These are phyloP conservation scores for Eurytoma californica DNA, from an alignment of 2,888 invertebrate species.

Conservation along the genomic window DNA sequence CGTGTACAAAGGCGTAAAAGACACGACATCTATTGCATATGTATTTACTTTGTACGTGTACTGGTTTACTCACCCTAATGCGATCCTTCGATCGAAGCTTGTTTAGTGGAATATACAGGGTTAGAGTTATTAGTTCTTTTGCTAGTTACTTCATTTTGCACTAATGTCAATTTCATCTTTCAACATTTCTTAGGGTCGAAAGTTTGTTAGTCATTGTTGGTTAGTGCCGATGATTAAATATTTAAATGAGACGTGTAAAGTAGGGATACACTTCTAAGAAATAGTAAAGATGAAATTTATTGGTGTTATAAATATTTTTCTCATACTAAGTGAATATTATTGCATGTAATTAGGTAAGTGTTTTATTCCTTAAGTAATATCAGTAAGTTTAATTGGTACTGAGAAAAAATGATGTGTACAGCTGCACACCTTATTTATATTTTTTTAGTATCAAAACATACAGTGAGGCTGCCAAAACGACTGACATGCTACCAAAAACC, in stretches of 20 bases:
- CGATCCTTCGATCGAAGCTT: conserved; percentile 75
- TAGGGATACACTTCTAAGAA: conserved; percentile 26
- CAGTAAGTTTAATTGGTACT: conserved; percentile 3
- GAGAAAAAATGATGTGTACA: conserved; percentile 16
- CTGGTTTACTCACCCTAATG: conserved; percentile 71
- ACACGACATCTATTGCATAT: conserved; percentile 31
- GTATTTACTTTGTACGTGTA: conserved; percentile 37
- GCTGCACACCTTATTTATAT: too few species aligned
- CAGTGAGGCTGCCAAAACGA: too few species aligned
- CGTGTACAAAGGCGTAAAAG: neutral
- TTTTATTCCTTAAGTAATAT: conserved; percentile 3
- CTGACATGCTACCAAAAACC: neutral
- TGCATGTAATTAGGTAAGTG: conserved; percentile 14
- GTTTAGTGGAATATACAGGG: conserved; percentile 71
- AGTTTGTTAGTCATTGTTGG: conserved; percentile 38
- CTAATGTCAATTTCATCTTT: conserved; percentile 47
- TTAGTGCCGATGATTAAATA: conserved; percentile 26
- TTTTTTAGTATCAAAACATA: too few species aligned
- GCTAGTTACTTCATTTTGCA: conserved; percentile 33
- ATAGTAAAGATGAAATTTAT: conserved; percentile 35
- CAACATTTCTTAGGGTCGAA: conserved; percentile 44
- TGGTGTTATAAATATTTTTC: conserved; percentile 6
- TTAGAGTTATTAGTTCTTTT: conserved; percentile 61
- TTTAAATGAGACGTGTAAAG: conserved; percentile 3
- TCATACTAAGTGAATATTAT: conserved; percentile 25